Conservation (phyloP, 2,797 vertebrate species). For the Hoplostethus mediterraneus region DNA sequence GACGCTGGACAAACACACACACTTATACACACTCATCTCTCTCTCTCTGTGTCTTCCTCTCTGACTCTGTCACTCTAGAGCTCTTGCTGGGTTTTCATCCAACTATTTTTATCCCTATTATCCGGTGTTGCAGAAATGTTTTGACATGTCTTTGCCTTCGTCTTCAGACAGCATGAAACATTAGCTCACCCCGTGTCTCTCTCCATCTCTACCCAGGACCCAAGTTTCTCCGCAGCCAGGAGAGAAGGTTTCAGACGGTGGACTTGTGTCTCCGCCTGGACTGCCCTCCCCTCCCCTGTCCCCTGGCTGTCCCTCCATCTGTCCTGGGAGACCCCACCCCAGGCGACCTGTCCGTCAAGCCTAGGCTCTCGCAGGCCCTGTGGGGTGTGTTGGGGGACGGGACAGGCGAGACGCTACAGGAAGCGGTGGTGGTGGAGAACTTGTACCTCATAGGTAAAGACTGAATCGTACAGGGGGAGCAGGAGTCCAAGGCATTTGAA, state of each 20-base stretch:
- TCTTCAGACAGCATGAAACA: too few species aligned
- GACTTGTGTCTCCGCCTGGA: constrained; percentile 89
- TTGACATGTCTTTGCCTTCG: too few species aligned
- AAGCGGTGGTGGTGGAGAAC: constrained; percentile 63
- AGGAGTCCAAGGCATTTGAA: not conserved
- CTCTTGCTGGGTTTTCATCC: too few species aligned
- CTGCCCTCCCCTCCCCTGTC: constrained; percentile 62
- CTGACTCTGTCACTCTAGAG: not conserved
- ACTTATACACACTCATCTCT: not conserved
- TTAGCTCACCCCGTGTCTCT: not conserved
- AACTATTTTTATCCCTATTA: too few species aligned
- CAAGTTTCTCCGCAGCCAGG: constrained; percentile 37
- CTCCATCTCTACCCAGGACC: constrained; percentile 67
- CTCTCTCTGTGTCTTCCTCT: not conserved
- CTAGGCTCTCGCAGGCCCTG: constrained; percentile 27
- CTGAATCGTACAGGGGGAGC: too few species aligned
- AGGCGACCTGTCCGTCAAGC: constrained; percentile 24
- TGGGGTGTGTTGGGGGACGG: not conserved
- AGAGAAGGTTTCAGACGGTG: constrained; percentile 80
- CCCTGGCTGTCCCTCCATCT: constrained; percentile 42
- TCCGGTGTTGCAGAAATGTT: too few species aligned
- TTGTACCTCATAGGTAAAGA: constrained; percentile 65
- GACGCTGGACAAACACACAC: not conserved
- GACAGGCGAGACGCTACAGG: constrained; percentile 29
- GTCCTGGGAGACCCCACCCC: constrained; percentile 20